These are phyloP conservation scores for Arion vulgaris DNA, from an alignment of 1,140 invertebrate genomes.

Conservation along the genomic window DNA sequence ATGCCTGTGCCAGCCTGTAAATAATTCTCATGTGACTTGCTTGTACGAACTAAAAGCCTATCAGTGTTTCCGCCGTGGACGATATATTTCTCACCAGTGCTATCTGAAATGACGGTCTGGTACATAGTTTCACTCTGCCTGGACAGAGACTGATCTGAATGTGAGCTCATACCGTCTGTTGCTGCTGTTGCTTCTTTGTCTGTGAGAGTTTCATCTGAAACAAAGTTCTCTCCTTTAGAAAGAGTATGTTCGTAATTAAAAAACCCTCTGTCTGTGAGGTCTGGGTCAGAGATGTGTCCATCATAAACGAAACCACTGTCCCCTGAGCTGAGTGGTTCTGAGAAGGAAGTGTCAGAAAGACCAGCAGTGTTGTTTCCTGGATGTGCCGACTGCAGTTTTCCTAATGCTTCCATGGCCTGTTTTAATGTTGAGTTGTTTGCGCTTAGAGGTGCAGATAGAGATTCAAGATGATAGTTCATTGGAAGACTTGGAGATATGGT, in stretches of 20 bases:
- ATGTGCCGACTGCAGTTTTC: conserved; percentile 25
- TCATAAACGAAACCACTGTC: conserved; percentile 49
- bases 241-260: not conserved
- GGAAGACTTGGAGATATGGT: conserved; percentile 25
- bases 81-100: conserved; percentile 67
- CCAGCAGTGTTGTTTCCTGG: conserved; percentile 34
- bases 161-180: not conserved
- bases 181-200: not conserved
- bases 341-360: conserved; percentile 31
- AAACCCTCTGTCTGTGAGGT: conserved; percentile 23
- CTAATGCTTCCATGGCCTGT: conserved; percentile 36
- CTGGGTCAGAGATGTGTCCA: conserved; percentile 44
- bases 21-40: conserved; percentile 71
- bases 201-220: conserved; percentile 27
- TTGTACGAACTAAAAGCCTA: conserved; percentile 59
- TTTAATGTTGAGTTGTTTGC: conserved; percentile 19
- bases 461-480: not conserved
- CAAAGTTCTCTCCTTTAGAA: conserved; percentile 15
- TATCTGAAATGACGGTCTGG: conserved; percentile 47
- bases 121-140: conserved; percentile 16
- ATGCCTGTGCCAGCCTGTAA: conserved; percentile 59
- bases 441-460: not conserved
- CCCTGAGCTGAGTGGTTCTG: conserved; percentile 48
- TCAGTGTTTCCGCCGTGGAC: conserved; percentile 18
- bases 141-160: not conserved